phyloP scores from a whole-genome alignment of 53 echinoderm and acorn worm species.

The Temnopleurus reevesii region DNA sequence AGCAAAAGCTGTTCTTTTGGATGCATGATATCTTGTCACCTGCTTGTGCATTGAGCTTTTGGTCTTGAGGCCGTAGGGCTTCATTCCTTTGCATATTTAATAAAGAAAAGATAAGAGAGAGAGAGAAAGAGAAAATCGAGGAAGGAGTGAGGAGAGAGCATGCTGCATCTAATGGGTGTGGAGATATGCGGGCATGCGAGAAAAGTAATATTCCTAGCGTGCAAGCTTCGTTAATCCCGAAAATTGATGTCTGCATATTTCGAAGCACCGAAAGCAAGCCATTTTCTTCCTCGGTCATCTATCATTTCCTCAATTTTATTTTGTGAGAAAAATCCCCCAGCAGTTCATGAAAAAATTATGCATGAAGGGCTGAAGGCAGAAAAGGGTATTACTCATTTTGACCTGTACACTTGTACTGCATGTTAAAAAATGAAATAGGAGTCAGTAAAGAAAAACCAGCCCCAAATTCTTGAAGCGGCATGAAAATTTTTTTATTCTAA shows the following conservation, averaged over 20 bases:
- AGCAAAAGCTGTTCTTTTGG: background rate
- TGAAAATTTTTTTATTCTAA: too few relatives aligned
- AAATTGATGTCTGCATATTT: slow-evolving; percentile 8
- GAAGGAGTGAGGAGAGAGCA: background rate
- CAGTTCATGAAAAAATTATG: too few relatives aligned
- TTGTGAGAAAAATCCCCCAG: too few relatives aligned
- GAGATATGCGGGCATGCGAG: slow-evolving; percentile 13
- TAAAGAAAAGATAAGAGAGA: background rate
- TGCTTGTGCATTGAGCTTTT: slow-evolving; percentile 23
- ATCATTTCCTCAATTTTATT: too few relatives aligned
- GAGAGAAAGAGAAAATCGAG: background rate
- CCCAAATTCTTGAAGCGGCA: too few relatives aligned
- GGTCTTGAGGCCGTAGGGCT: background rate
- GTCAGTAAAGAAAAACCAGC: too few relatives aligned
- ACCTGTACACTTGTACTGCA: too few relatives aligned
- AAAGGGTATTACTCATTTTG: too few relatives aligned
- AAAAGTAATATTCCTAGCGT: slow-evolving; percentile 30
- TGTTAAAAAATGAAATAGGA: too few relatives aligned
- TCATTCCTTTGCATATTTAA: background rate
- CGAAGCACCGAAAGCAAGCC: too few relatives aligned
- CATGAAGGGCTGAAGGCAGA: too few relatives aligned
- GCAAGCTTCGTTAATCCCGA: slow-evolving; percentile 37
- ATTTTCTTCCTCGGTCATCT: too few relatives aligned
- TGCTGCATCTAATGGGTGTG: background rate
- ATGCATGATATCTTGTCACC: slow-evolving; percentile 18